phyloP scores from a whole-genome alignment of 2,888 invertebrate species.

The Campaea margaritaria region DNA sequence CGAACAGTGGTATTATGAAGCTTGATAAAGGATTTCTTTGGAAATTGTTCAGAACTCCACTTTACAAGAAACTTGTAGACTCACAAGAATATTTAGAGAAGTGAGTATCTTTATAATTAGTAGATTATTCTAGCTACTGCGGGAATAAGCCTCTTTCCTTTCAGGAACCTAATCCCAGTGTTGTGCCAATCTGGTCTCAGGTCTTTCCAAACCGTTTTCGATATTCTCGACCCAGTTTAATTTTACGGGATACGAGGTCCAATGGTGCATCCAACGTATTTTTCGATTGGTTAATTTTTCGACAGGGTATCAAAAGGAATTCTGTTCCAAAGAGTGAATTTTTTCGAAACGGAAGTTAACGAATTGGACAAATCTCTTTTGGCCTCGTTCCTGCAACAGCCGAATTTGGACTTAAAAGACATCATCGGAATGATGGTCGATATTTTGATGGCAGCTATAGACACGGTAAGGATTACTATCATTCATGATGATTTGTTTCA shows the following conservation, averaged over 20 bases:
- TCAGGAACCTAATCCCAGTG: no score
- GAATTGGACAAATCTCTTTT: conserved; percentile 83
- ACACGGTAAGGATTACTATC: conserved; percentile 86
- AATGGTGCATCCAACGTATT: background rate
- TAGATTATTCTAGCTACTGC: no score
- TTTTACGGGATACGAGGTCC: no score
- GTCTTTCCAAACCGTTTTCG: no score
- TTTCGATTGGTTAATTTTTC: background rate
- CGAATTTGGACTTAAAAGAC: conserved; percentile 90
- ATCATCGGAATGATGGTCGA: conserved; percentile 94
- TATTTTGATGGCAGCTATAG: conserved; percentile 93
- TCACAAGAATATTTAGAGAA: conserved; percentile 90
- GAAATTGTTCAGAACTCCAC: conserved; percentile 89
- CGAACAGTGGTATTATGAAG: conserved; percentile 89
- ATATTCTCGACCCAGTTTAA: no score
- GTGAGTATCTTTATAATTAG: no score
- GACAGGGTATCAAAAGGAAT: conserved; percentile 88
- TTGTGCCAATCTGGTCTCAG: no score
- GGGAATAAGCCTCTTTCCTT: no score
- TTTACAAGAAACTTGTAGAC: conserved; percentile 87
- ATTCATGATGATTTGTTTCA: no score
- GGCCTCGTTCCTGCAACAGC: conserved; percentile 88
- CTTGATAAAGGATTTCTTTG: conserved; percentile 91
- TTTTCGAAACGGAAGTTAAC: conserved; percentile 67
- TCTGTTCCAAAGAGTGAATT: conserved; percentile 83